Conservation (phyloP, 1,140 invertebrate species). For the Atopsyche davidsoni region DNA sequence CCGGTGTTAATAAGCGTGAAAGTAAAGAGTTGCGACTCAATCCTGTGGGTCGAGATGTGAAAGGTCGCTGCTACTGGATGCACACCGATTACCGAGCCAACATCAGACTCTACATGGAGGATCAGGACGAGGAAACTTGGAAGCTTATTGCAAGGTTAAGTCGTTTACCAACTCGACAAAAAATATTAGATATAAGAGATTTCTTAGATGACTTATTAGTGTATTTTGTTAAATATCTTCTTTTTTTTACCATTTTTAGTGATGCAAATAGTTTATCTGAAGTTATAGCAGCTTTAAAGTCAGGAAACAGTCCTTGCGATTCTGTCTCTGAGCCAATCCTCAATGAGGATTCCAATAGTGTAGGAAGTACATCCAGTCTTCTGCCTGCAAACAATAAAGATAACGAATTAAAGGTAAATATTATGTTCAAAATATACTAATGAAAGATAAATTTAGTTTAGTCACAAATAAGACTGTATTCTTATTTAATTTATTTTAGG, state of each 20-base stretch:
- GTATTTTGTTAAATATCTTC: background rate
- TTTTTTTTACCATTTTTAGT: constrained; percentile 37
- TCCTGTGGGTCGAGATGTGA: constrained; percentile 84
- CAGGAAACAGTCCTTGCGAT: constrained; percentile 56
- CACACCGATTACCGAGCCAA: constrained; percentile 85
- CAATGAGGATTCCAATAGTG: constrained; percentile 63
- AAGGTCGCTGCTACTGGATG: constrained; percentile 89
- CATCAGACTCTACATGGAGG: constrained; percentile 87
- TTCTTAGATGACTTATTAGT: background rate
- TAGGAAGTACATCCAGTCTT: constrained; percentile 33
- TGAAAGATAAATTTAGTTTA: no score
- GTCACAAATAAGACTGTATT: no score
- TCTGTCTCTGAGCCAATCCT: constrained; percentile 48
- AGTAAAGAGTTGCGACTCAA: constrained; percentile 74
- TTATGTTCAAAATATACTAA: no score
- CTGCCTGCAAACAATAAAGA: constrained; percentile 15
- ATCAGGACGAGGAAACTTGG: constrained; percentile 94
- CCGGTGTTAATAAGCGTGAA: constrained; percentile 76
- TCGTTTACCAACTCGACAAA: no score
- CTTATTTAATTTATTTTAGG: no score
- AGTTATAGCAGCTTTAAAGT: constrained; percentile 65
- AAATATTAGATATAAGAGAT: no score
- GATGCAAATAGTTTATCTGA: constrained; percentile 68
- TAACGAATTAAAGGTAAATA: no score
- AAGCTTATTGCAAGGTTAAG: constrained; percentile 80